These are phyloP conservation scores for Climacteris rufus DNA, from an alignment of 2,113 vertebrate species.

Conservation along the genomic window DNA sequence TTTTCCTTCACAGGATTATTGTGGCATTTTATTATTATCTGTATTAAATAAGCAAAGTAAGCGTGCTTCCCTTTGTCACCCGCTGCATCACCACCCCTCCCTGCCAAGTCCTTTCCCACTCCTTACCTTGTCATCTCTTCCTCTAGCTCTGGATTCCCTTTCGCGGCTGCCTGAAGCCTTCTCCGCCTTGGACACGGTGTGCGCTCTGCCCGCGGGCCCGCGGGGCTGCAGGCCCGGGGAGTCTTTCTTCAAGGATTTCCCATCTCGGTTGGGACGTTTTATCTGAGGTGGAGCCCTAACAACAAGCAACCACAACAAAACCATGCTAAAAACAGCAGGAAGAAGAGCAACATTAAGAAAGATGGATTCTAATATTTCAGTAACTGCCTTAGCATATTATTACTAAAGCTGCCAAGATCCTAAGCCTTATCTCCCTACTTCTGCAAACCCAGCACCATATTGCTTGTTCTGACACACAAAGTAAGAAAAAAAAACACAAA, in stretches of 20 bases:
- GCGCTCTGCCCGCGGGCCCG: conserved; percentile 77
- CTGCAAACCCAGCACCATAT: neutral
- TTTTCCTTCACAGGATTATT: neutral
- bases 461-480: neutral
- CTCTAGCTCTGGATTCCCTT: conserved; percentile 75
- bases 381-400: neutral
- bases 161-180: conserved; percentile 70
- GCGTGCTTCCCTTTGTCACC: neutral
- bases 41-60: neutral
- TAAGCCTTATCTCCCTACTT: neutral
- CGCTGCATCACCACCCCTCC: neutral
- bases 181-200: conserved; percentile 76
- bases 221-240: conserved; percentile 81
- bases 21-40: neutral
- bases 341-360: neutral
- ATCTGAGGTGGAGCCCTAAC: conserved; percentile 80
- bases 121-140: conserved; percentile 88
- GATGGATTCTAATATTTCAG: neutral
- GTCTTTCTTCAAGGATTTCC: conserved; percentile 85
- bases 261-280: conserved; percentile 82
- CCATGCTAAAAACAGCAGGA: neutral
- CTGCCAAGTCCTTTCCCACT: neutral
- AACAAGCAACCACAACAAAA: conserved; percentile 33
- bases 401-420: neutral
- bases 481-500: neutral